Evolutionary conservation across 23 tunicate species (phyloP).

Genomic region (Clavelina lepadiformis): DNA sequence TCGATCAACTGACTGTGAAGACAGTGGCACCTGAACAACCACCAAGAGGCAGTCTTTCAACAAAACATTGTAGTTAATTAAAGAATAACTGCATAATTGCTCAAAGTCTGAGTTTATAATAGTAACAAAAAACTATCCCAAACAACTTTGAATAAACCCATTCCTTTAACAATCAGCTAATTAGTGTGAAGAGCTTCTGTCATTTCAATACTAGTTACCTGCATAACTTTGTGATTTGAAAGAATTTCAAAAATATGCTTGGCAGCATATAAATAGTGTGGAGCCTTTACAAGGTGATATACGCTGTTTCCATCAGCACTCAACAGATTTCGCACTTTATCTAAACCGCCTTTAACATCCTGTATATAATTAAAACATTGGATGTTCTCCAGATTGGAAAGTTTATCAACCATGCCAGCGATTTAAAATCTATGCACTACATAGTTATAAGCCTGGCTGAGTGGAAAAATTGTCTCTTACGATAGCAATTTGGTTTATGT

Average conservation of each 20-base stretch:
- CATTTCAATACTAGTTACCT: conserved; percentile 4
- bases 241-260: conserved; percentile 22
- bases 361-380: neutral
- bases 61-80: neutral
- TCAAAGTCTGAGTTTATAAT: no score
- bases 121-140: neutral
- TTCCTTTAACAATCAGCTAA: no score
- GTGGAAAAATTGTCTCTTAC: no score
- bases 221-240: neutral
- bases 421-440: no score
- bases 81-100: no score
- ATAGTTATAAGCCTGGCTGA: no score
- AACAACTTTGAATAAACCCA: neutral
- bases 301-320: conserved; percentile 6
- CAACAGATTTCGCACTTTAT: neutral
- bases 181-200: neutral
- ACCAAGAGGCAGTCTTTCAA: conserved; percentile 47
- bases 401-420: no score
- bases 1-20: conserved; percentile 22
- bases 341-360: neutral
- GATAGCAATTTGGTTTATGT: no score
- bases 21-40: conserved; percentile 46
- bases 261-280: conserved; percentile 29
- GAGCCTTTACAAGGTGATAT: conserved; percentile 12
- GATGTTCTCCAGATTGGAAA: no score